These are phyloP conservation scores for Hyphantria cunea DNA, from an alignment of 1,140 invertebrate species.

Conservation along the genomic window DNA sequence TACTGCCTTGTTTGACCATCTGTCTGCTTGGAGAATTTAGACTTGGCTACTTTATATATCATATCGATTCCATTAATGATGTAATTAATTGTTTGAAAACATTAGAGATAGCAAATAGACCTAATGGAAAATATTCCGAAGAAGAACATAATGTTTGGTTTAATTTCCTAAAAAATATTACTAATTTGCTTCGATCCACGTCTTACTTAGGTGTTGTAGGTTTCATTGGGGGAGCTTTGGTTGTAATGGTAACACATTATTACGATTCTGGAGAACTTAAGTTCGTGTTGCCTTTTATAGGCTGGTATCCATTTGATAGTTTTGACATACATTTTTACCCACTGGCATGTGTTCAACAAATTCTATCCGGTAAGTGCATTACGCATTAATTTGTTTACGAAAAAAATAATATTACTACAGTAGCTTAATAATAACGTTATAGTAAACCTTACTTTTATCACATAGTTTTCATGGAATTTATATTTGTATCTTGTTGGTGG, in stretches of 20 bases:
- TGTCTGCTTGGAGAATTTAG: slow-evolving; percentile 34
- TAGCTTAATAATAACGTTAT: background rate
- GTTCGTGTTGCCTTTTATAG: slow-evolving; percentile 41
- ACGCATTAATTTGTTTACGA: background rate
- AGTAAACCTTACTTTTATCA: background rate
- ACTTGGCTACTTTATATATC: slow-evolving; percentile 29
- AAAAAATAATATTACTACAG: background rate
- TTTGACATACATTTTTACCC: slow-evolving; percentile 38
- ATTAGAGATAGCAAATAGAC: background rate
- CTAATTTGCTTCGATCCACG: slow-evolving; percentile 6
- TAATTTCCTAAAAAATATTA: slow-evolving; percentile 7
- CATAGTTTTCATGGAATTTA: too few relatives aligned
- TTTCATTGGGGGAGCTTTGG: slow-evolving; percentile 39
- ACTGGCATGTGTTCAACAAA: slow-evolving; percentile 39
- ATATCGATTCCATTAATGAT: slow-evolving; percentile 30
- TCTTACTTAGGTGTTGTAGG: slow-evolving; percentile 11
- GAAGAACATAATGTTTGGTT: slow-evolving; percentile 23
- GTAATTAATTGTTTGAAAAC: slow-evolving; percentile 26
- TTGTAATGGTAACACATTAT: slow-evolving; percentile 31
- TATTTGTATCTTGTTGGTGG: too few relatives aligned
- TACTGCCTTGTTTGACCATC: slow-evolving; percentile 34
- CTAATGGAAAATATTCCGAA: slow-evolving; percentile 6
- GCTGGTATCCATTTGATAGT: slow-evolving; percentile 48
- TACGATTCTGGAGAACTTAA: slow-evolving; percentile 35
- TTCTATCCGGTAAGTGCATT: slow-evolving; percentile 43